These are phyloP conservation scores for Phoenicopterus ruber DNA, from an alignment of 2,113 vertebrate genomes.

Conservation along the genomic window DNA sequence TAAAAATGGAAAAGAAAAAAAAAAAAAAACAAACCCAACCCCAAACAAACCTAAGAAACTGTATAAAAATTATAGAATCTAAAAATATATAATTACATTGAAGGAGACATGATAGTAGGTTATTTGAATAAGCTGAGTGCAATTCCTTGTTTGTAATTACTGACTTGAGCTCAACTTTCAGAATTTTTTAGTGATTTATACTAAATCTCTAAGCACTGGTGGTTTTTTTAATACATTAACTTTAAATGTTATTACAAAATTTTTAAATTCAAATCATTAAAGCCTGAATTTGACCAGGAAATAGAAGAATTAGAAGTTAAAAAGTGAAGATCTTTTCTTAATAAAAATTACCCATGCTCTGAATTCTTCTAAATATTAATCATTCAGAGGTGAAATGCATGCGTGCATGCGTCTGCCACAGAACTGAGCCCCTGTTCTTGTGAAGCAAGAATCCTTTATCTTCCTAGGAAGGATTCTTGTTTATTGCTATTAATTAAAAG, in stretches of 20 bases:
- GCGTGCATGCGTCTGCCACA: background rate
- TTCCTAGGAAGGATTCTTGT: background rate
- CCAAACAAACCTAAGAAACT: constrained; percentile 7
- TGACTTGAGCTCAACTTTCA: constrained; percentile 34
- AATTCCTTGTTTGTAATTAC: constrained; percentile 52
- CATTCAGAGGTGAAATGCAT: background rate
- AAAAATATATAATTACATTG: background rate
- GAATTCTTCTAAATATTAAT: background rate
- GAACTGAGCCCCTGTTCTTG: background rate
- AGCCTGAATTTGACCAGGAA: constrained; percentile 9
- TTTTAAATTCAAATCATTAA: constrained; percentile 5
- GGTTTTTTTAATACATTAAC: constrained; percentile 21
- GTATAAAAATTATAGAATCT: background rate
- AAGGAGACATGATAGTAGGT: background rate
- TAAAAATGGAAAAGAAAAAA: background rate
- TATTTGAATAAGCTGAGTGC: constrained; percentile 40
- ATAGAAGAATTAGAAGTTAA: background rate
- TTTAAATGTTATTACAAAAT: constrained; percentile 10
- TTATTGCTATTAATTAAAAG: background rate
- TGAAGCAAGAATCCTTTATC: background rate
- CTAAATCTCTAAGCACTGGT: background rate
- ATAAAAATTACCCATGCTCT: background rate
- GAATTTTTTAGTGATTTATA: background rate
- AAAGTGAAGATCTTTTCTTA: background rate
- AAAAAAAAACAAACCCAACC: too few species aligned